Evolutionary conservation across 2,113 vertebrate species (phyloP), one percentile per base, ranked within the genome.

Genomic region (Brienomyrus longianalis): DNA sequence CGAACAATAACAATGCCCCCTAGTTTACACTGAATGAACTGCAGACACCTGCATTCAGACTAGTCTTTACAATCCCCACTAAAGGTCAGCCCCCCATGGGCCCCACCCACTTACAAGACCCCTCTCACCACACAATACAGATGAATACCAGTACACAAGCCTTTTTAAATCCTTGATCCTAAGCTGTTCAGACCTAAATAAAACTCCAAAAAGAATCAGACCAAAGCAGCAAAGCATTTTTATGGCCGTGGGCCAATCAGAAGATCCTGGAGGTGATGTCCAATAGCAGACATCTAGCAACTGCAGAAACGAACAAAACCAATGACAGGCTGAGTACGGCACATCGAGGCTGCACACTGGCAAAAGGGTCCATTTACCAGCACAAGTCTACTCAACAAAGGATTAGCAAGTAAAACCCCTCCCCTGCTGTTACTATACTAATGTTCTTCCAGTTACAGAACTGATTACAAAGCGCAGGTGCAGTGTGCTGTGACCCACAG

Each of bases 191-290:
- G 92, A 92, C 91, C 92, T 90, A 91, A 51, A 90, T n/a, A 92
- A 92, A 91, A 94, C 92, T 93, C 94, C 92, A 95, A 95, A 95
- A 93, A 89, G 83, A 91, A 89, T 90, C 52, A 89, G 90, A 92
- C n/a, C 92, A 91, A 91, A 89, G 90, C 89, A 92, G 91, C 92
- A 86, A 95, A 59, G 54, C 21, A 59, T 59, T 59, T 59, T 59
- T 23, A 59, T 1, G 0, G 21, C 19, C 23, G 54, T 23, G 6
- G 19, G 23, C 19, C 54, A 59, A 23, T 59, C 21, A 59, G 54
- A 56, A 56, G 56, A 59, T 59, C 2, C 21, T 59, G 56, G 56
- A 59, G 56, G 54, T 59, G 54, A 5, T 59, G 21, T 59, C 21
- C 56, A 23, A 23, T 1, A 23, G 56, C 56, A 59, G 56, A n/a